phyloP scores from a whole-genome alignment of 2,797 vertebrate genomes.

The Chromis chromis region DNA sequence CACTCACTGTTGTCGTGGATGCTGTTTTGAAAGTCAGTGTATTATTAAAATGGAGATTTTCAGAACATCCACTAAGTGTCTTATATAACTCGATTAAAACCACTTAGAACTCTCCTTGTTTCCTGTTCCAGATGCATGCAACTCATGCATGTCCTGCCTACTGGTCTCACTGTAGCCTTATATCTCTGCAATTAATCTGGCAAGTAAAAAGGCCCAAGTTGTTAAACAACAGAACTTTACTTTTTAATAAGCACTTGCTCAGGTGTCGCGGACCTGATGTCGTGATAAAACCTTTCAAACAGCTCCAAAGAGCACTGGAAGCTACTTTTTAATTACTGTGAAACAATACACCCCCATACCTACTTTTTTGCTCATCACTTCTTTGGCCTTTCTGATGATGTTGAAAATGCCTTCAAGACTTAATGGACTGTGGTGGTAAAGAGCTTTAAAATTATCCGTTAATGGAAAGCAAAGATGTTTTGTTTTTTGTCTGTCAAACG shows the following conservation, averaged over 20 bases:
- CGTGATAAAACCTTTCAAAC: conserved; percentile 37
- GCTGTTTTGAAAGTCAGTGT: too few relatives aligned
- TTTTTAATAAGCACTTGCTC: conserved; percentile 24
- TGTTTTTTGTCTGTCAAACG: conserved; percentile 17
- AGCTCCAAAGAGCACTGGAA: conserved; percentile 24
- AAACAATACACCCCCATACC: conserved; percentile 22
- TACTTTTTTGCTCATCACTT: conserved; percentile 22
- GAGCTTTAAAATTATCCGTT: conserved; percentile 37
- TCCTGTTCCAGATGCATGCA: background rate
- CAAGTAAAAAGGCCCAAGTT: conserved; percentile 4
- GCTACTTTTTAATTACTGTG: conserved; percentile 41
- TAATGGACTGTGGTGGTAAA: conserved; percentile 42
- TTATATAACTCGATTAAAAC: too few relatives aligned
- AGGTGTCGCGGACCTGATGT: conserved; percentile 15
- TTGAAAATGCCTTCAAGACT: conserved; percentile 32
- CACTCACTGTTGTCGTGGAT: too few relatives aligned
- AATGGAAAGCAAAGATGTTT: conserved; percentile 40
- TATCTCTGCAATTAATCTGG: conserved; percentile 19
- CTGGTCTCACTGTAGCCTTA: background rate
- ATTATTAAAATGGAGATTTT: too few relatives aligned
- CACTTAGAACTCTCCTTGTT: too few relatives aligned
- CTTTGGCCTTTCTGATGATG: conserved; percentile 20
- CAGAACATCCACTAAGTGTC: too few relatives aligned
- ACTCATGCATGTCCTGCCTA: background rate
- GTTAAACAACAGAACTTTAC: conserved; percentile 10